Conservation (phyloP, 2,113 vertebrate genomes). For the Sorex araneus region DNA sequence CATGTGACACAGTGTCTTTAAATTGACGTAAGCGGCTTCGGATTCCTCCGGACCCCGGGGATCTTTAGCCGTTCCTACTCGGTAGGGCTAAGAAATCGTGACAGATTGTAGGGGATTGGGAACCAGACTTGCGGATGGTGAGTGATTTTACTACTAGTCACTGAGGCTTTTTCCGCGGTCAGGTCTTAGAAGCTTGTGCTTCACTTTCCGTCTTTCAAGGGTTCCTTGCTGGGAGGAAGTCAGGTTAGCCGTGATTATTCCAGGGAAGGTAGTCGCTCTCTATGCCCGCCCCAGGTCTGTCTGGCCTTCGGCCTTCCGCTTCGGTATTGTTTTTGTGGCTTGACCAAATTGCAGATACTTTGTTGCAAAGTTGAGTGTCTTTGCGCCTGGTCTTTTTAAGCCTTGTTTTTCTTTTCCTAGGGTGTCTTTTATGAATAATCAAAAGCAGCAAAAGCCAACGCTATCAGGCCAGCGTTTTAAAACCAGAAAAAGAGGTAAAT, state of each 20-base stretch:
- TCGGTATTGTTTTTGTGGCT: not conserved
- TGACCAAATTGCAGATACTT: not conserved
- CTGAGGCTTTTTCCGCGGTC: not conserved
- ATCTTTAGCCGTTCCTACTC: not conserved
- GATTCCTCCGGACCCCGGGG: not conserved
- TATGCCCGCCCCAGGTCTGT: not conserved
- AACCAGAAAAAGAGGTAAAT: conserved; percentile 98
- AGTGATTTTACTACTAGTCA: not conserved
- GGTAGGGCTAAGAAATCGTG: too few relatives aligned
- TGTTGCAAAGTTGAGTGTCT: conserved; percentile 14
- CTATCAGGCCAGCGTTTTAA: conserved; percentile 99
- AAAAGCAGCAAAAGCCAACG: conserved; percentile 99
- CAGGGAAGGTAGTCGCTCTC: too few relatives aligned
- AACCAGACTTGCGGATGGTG: not conserved
- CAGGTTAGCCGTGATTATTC: too few relatives aligned
- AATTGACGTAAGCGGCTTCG: not conserved
- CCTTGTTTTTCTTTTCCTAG: conserved; percentile 83
- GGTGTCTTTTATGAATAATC: conserved; percentile 99
- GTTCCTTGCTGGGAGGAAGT: not conserved
- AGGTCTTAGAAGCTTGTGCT: not conserved
- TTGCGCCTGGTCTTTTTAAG: conserved; percentile 45
- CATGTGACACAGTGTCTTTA: not conserved
- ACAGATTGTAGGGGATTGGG: too few relatives aligned
- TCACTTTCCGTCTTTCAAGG: not conserved
- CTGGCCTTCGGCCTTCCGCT: not conserved